Percentiles rank a stretch among this genome's conserved stretches.
phyloP scores from a whole-genome alignment of 2,888 invertebrate species.

The Leucophenga montana region DNA sequence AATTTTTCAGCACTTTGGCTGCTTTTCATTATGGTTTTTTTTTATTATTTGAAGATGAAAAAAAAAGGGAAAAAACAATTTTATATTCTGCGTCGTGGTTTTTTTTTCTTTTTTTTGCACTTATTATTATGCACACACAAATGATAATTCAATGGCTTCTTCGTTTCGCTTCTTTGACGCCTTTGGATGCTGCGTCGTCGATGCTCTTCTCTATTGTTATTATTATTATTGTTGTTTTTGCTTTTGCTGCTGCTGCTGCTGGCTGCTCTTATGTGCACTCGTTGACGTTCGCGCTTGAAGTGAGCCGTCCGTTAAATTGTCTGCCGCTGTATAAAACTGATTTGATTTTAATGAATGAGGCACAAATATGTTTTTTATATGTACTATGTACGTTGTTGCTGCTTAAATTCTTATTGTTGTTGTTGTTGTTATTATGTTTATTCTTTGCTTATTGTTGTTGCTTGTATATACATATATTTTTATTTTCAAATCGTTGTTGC shows the following conservation, averaged over 20 bases:
- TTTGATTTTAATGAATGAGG: conserved; percentile 29
- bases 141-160: conserved; percentile 9
- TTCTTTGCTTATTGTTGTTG: background rate
- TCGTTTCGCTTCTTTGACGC: conserved; percentile 31
- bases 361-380: conserved; percentile 39
- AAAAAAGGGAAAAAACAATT: background rate
- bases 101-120: background rate
- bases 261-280: conserved; percentile 54
- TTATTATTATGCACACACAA: conserved; percentile 20
- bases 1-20: conserved; percentile 35
- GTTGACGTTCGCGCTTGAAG: conserved; percentile 64
- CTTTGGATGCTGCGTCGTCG: conserved; percentile 46
- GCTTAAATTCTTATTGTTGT: background rate
- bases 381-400: conserved; percentile 27
- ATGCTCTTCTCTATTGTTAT: conserved; percentile 1
- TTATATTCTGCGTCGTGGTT: background rate
- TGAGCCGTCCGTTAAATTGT: conserved; percentile 46
- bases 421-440: conserved; percentile 12
- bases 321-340: conserved; percentile 23
- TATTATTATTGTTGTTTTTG: conserved; percentile 33
- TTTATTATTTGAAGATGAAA: conserved; percentile 5
- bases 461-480: background rate
- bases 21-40: conserved; percentile 16
- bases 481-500: background rate
- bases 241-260: conserved; percentile 45